These are phyloP conservation scores for Blastobasis lacticolella DNA, from an alignment of 2,888 invertebrate genomes.

Conservation along the genomic window DNA sequence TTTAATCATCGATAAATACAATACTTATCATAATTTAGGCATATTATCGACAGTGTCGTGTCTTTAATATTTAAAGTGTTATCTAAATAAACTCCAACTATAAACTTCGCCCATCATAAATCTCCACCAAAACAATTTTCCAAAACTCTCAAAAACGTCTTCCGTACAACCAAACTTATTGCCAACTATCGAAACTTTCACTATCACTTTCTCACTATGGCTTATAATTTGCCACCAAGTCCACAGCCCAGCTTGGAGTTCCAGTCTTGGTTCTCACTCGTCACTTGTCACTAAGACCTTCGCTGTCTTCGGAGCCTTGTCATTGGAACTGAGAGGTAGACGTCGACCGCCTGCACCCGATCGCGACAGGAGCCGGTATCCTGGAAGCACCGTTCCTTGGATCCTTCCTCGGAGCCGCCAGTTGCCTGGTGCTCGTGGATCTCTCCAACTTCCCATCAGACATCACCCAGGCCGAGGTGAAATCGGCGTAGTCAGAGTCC, in stretches of 20 bases:
- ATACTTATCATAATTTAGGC: neutral
- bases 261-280: slow-evolving; percentile 7
- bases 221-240: neutral
- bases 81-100: no score
- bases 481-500: slow-evolving; percentile 77
- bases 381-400: slow-evolving; percentile 55
- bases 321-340: slow-evolving; percentile 66
- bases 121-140: neutral
- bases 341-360: slow-evolving; percentile 61
- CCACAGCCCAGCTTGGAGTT: neutral
- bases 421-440: slow-evolving; percentile 70
- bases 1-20: slow-evolving; percentile 11
- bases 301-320: slow-evolving; percentile 36
- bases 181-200: slow-evolving; percentile 18
- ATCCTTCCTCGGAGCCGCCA: slow-evolving; percentile 64
- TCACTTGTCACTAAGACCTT: slow-evolving; percentile 20
- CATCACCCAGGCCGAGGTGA: slow-evolving; percentile 83
- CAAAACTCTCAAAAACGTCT: slow-evolving; percentile 5
- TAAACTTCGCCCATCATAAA: no score
- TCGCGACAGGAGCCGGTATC: slow-evolving; percentile 62
- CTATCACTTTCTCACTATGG: slow-evolving; percentile 14
- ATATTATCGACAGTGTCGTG: neutral
- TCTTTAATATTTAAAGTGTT: no score
- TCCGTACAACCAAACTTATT: slow-evolving; percentile 17
- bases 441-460: slow-evolving; percentile 79